Conservation (phyloP, 2,113 vertebrate species). For the Pundamilia nyererei region DNA sequence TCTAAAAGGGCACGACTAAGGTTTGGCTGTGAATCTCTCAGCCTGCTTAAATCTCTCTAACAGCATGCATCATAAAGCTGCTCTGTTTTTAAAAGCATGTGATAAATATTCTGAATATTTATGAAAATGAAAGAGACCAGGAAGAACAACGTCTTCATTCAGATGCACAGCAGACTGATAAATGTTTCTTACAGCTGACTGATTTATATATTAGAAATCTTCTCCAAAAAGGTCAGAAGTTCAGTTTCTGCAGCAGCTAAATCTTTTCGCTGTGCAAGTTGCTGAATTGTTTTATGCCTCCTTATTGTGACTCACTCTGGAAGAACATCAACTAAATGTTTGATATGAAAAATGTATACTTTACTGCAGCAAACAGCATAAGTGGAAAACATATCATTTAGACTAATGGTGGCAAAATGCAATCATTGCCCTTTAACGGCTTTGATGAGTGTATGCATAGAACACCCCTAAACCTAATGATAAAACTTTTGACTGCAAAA, state of each 20-base stretch:
- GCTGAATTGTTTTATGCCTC: background rate
- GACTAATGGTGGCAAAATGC: slow-evolving; percentile 40
- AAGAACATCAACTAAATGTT: slow-evolving; percentile 31
- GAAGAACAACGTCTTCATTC: slow-evolving; percentile 30
- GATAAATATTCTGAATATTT: slow-evolving; percentile 48
- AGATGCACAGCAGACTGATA: slow-evolving; percentile 4
- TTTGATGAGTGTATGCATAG: slow-evolving; percentile 28
- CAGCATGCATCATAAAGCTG: slow-evolving; percentile 31
- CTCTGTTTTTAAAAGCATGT: slow-evolving; percentile 25
- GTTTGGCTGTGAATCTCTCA: background rate
- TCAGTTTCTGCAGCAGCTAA: background rate
- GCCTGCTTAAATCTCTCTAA: slow-evolving; percentile 1
- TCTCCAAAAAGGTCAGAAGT: slow-evolving; percentile 32
- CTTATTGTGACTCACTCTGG: background rate
- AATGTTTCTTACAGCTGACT: slow-evolving; percentile 10
- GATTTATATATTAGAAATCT: slow-evolving; percentile 9
- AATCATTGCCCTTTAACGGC: slow-evolving; percentile 46
- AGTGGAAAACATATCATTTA: slow-evolving; percentile 40
- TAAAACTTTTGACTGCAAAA: background rate
- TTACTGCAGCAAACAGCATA: slow-evolving; percentile 27
- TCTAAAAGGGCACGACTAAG: background rate
- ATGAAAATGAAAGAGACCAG: slow-evolving; percentile 43
- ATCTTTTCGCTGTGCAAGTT: background rate
- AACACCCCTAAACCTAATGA: slow-evolving; percentile 15
- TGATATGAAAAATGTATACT: slow-evolving; percentile 21